Conservation (phyloP, 2,888 invertebrate genomes). For the Allacma fusca region DNA sequence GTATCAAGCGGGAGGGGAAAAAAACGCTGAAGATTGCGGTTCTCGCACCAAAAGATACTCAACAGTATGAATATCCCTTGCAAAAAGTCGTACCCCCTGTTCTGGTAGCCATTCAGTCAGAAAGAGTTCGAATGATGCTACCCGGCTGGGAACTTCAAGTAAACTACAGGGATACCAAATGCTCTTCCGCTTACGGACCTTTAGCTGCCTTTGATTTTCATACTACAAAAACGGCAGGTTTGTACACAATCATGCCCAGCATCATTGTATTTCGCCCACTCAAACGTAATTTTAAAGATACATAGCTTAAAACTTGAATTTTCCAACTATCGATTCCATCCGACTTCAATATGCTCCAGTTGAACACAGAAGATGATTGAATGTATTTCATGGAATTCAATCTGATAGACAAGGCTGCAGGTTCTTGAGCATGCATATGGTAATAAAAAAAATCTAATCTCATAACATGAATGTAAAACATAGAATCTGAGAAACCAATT, state of each 20-base stretch:
- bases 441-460: too few species aligned
- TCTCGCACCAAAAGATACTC: constrained; percentile 71
- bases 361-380: too few species aligned
- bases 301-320: too few species aligned
- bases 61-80: constrained; percentile 72
- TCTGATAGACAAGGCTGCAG: too few species aligned
- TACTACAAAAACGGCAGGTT: constrained; percentile 73
- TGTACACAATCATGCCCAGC: constrained; percentile 59
- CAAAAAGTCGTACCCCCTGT: constrained; percentile 76
- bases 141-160: constrained; percentile 76
- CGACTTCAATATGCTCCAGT: too few species aligned
- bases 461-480: too few species aligned
- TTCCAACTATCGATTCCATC: too few species aligned
- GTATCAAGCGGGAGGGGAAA: constrained; percentile 37
- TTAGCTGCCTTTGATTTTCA: constrained; percentile 81
- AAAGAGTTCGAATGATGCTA: constrained; percentile 65
- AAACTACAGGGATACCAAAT: constrained; percentile 76
- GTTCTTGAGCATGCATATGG: too few species aligned
- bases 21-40: constrained; percentile 71
- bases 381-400: too few species aligned
- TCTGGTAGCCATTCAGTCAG: constrained; percentile 71
- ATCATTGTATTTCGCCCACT: not conserved
- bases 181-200: constrained; percentile 80
- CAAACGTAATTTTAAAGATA: too few species aligned
- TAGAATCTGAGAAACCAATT: too few species aligned